Base-by-base conservation (phyloP, 2,797 vertebrate species). In the Chelmon rostratus region DNA sequence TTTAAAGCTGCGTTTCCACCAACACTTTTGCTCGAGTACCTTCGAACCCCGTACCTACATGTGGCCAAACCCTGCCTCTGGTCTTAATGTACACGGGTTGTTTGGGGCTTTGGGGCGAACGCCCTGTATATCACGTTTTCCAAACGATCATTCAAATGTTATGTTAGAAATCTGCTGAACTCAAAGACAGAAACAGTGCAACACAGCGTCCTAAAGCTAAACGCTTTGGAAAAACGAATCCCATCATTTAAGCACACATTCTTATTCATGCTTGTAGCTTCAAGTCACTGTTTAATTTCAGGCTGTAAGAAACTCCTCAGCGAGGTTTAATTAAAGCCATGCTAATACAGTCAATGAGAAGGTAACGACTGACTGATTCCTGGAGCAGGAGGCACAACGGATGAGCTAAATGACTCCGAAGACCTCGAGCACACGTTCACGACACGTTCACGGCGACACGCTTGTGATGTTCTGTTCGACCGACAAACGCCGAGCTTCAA, bases 331-430 rank as follows among this genome's bases (percentile, higher is more conserved):
- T 70, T 70, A 40, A 59, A 37, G n/a, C 18, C 54, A n/a, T 11
- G 10, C 31, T 31, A 47, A 54, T 62, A 13, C 8, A 76, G 44
- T 65, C 46, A 52, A 59, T 21, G 23, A 13, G 54, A 10, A 65
- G 50, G 13, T 57, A 62, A 62, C 6, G 42, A 38, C 10, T 21
- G 46, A 35, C 18, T 59, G 61, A 53, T 80, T 74, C 7, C 78
- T 33, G 40, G 23, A 68, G 47, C 56, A 63, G 40, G 42, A 68
- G 44, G 11, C 21, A 61, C 16, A 72, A 52, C 64, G 54, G 64
- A 72, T 58, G 10, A 57, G 67, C 28, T 64, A 44, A 72, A 61
- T 50, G 13, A 73, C 67, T 71, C 40, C 28, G 63, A 78, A 63
- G 11, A 49, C 53, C 9, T 69, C 13, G 21, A 44, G 18, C 12